Conservation (phyloP, 2,797 vertebrate genomes). For the Paedocypris micromegethes region DNA sequence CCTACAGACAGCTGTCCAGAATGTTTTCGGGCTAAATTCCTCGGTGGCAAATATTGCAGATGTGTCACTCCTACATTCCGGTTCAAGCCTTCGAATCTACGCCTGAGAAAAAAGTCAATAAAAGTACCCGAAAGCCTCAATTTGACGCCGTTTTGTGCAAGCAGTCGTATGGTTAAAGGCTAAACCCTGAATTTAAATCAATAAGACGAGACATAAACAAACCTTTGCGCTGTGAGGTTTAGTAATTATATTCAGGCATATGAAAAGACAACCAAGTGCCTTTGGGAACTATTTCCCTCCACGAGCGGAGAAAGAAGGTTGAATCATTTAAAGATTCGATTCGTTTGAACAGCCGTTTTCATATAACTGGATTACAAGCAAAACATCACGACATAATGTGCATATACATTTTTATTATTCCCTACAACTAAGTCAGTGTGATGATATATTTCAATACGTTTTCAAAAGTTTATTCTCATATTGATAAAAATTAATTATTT, state of each 20-base stretch:
- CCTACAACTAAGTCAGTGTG: too few species aligned
- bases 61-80: constrained; percentile 13
- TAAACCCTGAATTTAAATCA: too few species aligned
- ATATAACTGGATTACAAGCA: too few species aligned
- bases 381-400: too few species aligned
- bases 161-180: too few species aligned
- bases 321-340: not conserved
- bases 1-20: constrained; percentile 34
- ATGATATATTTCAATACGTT: too few species aligned
- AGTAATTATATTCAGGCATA: not conserved
- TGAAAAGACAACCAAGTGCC: not conserved
- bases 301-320: too few species aligned
- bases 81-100: constrained; percentile 31
- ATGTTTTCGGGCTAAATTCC: constrained; percentile 25
- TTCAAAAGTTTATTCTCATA: too few species aligned
- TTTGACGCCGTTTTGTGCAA: too few species aligned
- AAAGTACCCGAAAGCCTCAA: not conserved
- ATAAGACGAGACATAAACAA: too few species aligned
- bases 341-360: constrained; percentile 12
- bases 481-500: too few species aligned
- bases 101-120: not conserved
- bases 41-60: constrained; percentile 57
- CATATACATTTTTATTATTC: too few species aligned
- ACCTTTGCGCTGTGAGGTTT: not conserved
- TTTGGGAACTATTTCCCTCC: constrained; percentile 1